A percentile compares a stretch with the other conserved stretches of the same genome.
Conservation (phyloP, 2,888 invertebrate species). For the Norana najaformis region DNA sequence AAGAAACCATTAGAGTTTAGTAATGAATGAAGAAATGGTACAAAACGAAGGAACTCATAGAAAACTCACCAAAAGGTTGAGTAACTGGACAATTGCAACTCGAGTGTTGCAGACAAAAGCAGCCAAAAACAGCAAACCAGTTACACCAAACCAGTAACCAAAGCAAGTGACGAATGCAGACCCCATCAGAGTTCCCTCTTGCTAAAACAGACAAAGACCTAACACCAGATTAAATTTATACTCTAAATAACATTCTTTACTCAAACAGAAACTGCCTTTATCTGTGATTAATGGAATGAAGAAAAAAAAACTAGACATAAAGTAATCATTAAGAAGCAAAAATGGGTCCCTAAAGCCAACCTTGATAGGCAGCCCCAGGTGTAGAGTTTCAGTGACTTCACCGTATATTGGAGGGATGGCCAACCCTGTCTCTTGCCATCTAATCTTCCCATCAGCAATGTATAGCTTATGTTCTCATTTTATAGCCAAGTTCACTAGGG, state of each 20-base stretch:
- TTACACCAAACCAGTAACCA: conserved; percentile 64
- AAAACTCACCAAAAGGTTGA: conserved; percentile 61
- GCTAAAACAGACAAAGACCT: conserved; percentile 49
- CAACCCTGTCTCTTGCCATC: background rate
- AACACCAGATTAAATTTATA: background rate
- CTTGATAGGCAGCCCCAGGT: background rate
- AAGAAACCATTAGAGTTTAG: background rate
- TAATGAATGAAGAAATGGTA: background rate
- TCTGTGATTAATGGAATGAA: background rate
- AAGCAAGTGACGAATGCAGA: conserved; percentile 65
- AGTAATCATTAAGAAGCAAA: background rate
- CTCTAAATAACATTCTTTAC: background rate
- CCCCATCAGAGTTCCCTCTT: conserved; percentile 66
- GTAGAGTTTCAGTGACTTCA: background rate
- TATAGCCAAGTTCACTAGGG: background rate
- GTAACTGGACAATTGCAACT: conserved; percentile 60
- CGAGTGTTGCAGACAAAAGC: conserved; percentile 62
- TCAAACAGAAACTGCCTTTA: background rate
- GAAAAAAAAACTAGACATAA: background rate
- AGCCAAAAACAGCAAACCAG: conserved; percentile 60
- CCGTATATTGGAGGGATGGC: background rate
- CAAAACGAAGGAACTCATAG: background rate
- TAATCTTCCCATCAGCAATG: background rate
- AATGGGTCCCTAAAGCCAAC: background rate
- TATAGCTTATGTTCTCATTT: background rate